These are phyloP conservation scores for Drosophila oshimai DNA, from an alignment of 1,140 invertebrate genomes.

Conservation along the genomic window DNA sequence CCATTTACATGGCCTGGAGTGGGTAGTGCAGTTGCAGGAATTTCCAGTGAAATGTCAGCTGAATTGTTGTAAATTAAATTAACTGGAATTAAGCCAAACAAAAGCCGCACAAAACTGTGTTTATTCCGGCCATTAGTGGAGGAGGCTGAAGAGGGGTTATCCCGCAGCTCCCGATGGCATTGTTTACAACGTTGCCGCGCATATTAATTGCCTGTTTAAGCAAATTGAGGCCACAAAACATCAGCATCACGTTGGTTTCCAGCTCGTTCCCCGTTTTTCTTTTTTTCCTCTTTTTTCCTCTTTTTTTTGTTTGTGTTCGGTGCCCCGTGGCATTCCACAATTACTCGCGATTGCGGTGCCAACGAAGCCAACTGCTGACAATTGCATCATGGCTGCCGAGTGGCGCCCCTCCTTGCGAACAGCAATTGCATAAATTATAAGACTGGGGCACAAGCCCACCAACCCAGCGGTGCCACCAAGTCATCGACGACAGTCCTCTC, in stretches of 20 bases:
- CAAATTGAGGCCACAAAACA: constrained; percentile 72
- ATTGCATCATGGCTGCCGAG: constrained; percentile 36
- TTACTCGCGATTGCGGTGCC: constrained; percentile 44
- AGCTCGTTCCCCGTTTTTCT: neutral
- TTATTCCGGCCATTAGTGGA: constrained; percentile 55
- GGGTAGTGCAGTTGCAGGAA: neutral
- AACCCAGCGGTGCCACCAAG: constrained; percentile 23
- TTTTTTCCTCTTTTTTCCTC: neutral
- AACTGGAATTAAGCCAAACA: constrained; percentile 24
- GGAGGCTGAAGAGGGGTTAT: neutral
- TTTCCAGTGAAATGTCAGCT: constrained; percentile 1
- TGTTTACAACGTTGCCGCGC: constrained; percentile 75
- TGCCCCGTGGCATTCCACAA: constrained; percentile 37
- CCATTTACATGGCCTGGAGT: constrained; percentile 21
- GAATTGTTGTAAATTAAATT: constrained; percentile 61
- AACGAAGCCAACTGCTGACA: constrained; percentile 54
- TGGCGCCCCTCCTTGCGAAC: constrained; percentile 16
- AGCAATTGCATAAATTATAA: constrained; percentile 60
- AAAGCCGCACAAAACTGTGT: constrained; percentile 6
- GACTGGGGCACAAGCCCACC: constrained; percentile 10
- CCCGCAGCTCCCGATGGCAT: constrained; percentile 40
- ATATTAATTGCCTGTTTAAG: constrained; percentile 78
- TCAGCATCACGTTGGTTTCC: constrained; percentile 28
- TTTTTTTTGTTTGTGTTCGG: neutral
- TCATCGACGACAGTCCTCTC: constrained; percentile 15